Evolutionary conservation across 2,113 vertebrate genomes (phyloP).

Genomic region (Spheniscus mendiculus): DNA sequence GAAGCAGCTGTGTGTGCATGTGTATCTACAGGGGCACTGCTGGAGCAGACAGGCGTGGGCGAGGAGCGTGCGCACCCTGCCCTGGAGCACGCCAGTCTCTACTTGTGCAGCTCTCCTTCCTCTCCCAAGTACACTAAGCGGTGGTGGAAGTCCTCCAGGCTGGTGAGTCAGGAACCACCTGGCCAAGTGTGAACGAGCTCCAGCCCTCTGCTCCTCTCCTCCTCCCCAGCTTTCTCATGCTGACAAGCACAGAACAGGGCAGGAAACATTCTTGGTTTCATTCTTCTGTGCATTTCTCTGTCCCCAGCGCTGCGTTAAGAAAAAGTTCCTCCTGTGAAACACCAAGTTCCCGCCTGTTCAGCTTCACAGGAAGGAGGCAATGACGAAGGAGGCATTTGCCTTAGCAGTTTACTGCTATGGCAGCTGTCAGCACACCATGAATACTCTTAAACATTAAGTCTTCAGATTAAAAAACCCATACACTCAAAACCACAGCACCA

Average conservation of each 20-base stretch:
- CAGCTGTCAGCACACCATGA: not conserved
- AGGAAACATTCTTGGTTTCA: not conserved
- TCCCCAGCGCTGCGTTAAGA: not conserved
- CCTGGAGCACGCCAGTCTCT: not conserved
- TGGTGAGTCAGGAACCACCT: not conserved
- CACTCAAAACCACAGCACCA: not conserved
- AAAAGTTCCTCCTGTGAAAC: not conserved
- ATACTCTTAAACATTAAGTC: not conserved
- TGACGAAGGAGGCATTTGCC: not conserved
- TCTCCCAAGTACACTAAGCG: not conserved
- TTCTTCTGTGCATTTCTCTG: not conserved
- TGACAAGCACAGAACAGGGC: not conserved
- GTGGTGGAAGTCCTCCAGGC: not conserved
- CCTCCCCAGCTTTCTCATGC: not conserved
- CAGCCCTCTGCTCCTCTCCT: not conserved
- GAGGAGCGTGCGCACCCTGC: not conserved
- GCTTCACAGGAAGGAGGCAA: not conserved
- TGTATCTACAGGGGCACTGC: not conserved
- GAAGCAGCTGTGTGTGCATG: not conserved
- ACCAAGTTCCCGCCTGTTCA: not conserved
- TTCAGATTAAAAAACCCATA: not conserved
- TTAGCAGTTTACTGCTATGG: not conserved
- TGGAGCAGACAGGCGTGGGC: not conserved
- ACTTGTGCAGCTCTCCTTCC: not conserved
- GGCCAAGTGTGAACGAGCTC: not conserved